Conservation (phyloP, 2,888 invertebrate genomes). For the Sinhomidia bicolor region DNA sequence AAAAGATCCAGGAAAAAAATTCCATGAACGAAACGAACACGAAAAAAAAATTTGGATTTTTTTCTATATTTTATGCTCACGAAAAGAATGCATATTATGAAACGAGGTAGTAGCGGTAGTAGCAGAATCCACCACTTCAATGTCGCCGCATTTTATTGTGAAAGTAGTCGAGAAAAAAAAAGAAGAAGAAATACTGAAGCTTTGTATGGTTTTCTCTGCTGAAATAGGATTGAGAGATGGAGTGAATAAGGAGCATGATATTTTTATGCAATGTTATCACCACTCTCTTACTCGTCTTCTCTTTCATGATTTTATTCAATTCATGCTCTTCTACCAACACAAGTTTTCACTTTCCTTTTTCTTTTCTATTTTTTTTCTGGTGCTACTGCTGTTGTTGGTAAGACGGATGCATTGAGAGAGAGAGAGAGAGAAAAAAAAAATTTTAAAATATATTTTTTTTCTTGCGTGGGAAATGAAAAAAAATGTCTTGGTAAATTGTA, state of each 20-base stretch:
- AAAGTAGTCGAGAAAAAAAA: neutral
- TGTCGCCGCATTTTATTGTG: conserved; percentile 19
- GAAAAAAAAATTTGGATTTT: conserved; percentile 15
- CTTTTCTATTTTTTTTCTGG: conserved; percentile 11
- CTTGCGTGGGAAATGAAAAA: conserved; percentile 13
- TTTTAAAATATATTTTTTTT: conserved; percentile 22
- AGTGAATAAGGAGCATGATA: conserved; percentile 57
- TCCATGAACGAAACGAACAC: neutral
- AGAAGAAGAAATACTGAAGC: neutral
- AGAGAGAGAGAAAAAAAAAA: too few species aligned
- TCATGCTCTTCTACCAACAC: conserved; percentile 62
- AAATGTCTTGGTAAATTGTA: conserved; percentile 52
- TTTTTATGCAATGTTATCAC: conserved; percentile 56
- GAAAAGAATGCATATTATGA: conserved; percentile 13
- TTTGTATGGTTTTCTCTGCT: neutral
- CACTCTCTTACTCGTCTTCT: neutral
- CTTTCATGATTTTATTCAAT: conserved; percentile 65
- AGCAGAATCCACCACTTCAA: neutral
- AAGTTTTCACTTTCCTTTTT: conserved; percentile 66
- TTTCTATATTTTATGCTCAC: conserved; percentile 32
- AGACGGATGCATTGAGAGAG: neutral
- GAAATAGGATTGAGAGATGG: conserved; percentile 47
- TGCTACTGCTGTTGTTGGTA: neutral
- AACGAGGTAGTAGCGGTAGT: neutral
- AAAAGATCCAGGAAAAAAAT: neutral